A percentile compares a stretch with the other conserved stretches of the same genome.
Conservation (phyloP, 1,140 invertebrate genomes). For the Globodera ellingtonae region DNA sequence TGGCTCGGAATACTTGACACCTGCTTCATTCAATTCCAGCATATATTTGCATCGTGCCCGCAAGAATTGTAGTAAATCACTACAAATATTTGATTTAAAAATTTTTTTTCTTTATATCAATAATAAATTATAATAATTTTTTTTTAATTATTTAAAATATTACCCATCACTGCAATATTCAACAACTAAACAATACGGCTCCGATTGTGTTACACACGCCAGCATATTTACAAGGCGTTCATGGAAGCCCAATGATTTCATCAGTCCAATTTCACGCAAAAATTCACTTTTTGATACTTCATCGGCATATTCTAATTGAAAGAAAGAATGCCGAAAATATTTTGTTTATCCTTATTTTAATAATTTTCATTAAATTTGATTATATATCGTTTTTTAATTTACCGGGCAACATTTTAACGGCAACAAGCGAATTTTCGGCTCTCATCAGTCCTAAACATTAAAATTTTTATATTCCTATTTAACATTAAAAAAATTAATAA, state of each 20-base stretch:
- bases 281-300: constrained; percentile 66
- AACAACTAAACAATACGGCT: constrained; percentile 68
- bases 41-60: constrained; percentile 63
- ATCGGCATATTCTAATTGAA: constrained; percentile 65
- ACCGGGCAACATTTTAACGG: constrained; percentile 67
- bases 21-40: constrained; percentile 57
- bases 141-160: neutral
- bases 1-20: constrained; percentile 56
- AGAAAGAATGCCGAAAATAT: neutral
- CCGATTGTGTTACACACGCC: constrained; percentile 67
- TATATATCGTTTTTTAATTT: constrained; percentile 35
- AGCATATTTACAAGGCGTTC: constrained; percentile 68
- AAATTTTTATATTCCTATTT: neutral
- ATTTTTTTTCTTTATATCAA: neutral
- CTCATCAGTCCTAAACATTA: constrained; percentile 57
- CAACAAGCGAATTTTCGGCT: constrained; percentile 65
- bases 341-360: no score
- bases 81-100: constrained; percentile 13
- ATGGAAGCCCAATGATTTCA: constrained; percentile 68
- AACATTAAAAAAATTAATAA: no score
- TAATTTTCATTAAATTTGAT: no score
- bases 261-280: constrained; percentile 67
- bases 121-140: constrained; percentile 7
- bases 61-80: constrained; percentile 67
- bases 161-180: constrained; percentile 67